Evolutionary conservation across 2,888 invertebrate species (phyloP).

Genomic region (Catocala sponsa): DNA sequence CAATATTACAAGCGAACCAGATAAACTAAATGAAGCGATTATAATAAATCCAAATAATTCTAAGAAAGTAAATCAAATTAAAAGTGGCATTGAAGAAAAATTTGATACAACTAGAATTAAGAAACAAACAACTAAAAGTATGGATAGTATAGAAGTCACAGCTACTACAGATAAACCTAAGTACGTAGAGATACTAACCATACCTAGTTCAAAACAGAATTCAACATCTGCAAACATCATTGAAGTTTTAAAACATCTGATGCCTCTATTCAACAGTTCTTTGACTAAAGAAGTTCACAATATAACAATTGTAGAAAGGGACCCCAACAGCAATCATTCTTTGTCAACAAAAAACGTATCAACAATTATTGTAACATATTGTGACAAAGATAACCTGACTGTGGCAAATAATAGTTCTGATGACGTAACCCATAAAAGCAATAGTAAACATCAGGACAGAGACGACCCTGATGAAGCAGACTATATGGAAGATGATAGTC

Average conservation of each 20-base stretch:
- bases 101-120: constrained; percentile 51
- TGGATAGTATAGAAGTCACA: constrained; percentile 29
- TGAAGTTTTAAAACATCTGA: constrained; percentile 80
- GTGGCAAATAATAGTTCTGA: constrained; percentile 54
- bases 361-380: constrained; percentile 80
- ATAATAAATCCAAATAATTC: constrained; percentile 64
- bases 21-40: constrained; percentile 77
- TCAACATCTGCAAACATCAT: constrained; percentile 75
- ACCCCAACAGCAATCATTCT: constrained; percentile 75
- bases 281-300: constrained; percentile 79
- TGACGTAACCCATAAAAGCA: constrained; percentile 37
- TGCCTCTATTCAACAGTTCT: constrained; percentile 80
- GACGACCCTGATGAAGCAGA: constrained; percentile 36
- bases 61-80: constrained; percentile 61
- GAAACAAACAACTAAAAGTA: constrained; percentile 41
- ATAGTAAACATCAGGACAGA: constrained; percentile 38
- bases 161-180: constrained; percentile 63
- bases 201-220: constrained; percentile 69
- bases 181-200: constrained; percentile 78
- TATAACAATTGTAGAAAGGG: constrained; percentile 80
- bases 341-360: constrained; percentile 78
- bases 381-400: constrained; percentile 72
- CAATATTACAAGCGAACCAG: constrained; percentile 66
- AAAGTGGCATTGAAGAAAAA: constrained; percentile 76
- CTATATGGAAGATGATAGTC: constrained; percentile 51